These are phyloP conservation scores for Rhinopomastus cyanomelas DNA, from an alignment of 2,113 vertebrate species.

Conservation along the genomic window DNA sequence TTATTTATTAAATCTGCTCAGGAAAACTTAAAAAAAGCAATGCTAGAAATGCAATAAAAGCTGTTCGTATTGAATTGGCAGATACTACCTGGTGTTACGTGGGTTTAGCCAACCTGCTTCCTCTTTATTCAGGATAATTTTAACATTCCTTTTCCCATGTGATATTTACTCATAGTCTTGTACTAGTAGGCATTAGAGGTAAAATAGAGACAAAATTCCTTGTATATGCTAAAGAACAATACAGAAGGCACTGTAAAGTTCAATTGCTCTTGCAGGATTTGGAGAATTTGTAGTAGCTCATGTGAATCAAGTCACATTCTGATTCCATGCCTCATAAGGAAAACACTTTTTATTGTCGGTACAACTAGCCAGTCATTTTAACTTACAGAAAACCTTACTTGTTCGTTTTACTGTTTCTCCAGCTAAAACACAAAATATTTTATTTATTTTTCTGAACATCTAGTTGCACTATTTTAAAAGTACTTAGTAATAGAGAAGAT, in stretches of 20 bases:
- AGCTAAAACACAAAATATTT: neutral
- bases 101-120: neutral
- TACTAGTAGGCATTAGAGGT: neutral
- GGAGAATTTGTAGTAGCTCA: neutral
- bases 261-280: neutral
- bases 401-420: neutral
- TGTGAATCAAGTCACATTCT: neutral
- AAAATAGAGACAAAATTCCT: neutral
- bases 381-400: neutral
- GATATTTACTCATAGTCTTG: neutral
- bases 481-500: conserved; percentile 2
- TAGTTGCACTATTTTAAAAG: conserved; percentile 32
- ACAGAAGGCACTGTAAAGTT: neutral
- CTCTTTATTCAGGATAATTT: neutral
- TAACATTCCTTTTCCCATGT: neutral
- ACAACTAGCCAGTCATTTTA: neutral
- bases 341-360: neutral
- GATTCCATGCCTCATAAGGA: neutral
- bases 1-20: neutral
- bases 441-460: neutral
- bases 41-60: neutral
- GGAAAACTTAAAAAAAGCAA: neutral
- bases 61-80: neutral
- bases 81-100: neutral
- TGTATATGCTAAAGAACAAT: neutral